Base-by-base conservation (phyloP, 37 sponge, comb jelly and placozoan species). In the Agelas oroides region DNA sequence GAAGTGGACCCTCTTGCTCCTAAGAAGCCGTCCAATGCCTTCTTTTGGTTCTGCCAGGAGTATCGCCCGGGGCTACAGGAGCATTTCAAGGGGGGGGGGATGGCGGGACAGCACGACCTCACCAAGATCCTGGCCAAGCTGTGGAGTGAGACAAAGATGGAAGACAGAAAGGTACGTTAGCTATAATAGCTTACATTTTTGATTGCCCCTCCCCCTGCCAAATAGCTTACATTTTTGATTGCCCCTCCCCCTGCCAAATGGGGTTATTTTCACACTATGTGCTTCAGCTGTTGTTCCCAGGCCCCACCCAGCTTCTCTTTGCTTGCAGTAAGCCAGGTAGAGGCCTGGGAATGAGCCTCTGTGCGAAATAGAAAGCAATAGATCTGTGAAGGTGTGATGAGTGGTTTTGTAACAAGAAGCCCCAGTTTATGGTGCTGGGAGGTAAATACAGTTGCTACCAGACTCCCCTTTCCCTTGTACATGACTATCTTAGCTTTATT, bases 11-110 rank as follows among this genome's bases (percentile, higher is more conserved):
- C 93, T 46, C 70, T 80, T 70, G 77, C 88, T 46, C 95, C 95
- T 6, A 86, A 87, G 75, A 90, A 91, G 58, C 95, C 95, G 20
- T 80, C 92, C 13, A 94, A 94, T 56, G 88, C 95, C 5, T 94
- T 94, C 62, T 91, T 94, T 70, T 83, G 88, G 82, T 94, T 94
- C 39, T 94, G 92, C 35, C 95, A 94, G 53, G 91, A 91, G 30
- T 65, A 87, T 40, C 53, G 93, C 64, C 77, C 70, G 0, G 59
- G 63, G 1, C 70, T 85, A 16, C 89, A 91, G 72, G 85, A 84
- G 52, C 81, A 88, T 65, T 78, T 82, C 41, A 77, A 56, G 58
- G 76, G 57, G 19, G 89, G 87, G 32, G 85, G 72, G 0, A 24
- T 70, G 38, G 75, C 86, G n/a, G 90, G 90, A 18, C 88, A 94